Evolutionary conservation across 2,888 invertebrate species (phyloP), one percentile per base, ranked within the genome.

Genomic region (Pandemis corylana): DNA sequence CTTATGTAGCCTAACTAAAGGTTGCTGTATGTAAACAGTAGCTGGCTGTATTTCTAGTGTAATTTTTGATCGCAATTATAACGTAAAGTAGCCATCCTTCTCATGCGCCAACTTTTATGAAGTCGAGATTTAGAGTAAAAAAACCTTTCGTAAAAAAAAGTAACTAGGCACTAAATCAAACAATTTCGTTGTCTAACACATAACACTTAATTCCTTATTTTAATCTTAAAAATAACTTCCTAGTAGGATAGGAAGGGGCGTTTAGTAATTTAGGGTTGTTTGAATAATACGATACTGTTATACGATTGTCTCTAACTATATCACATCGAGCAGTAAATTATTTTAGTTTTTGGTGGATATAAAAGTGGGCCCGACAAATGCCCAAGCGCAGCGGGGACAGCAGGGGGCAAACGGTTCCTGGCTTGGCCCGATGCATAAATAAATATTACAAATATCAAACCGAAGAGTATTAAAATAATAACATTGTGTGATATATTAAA

Each of bases 261-360:
- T 59, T 64, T 44, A 64, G 15, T 49, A 51, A 62, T 62, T 61
- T 51, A 42, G n/a, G 7, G 51, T 15, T 20, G 64, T 28, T 46
- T 63, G 9, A 63, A 53, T 70, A 62, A 70, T 67, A 46, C 53
- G 42, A 15, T 36, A 13, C 44, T 61, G 85, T 85, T 79, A 83
- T 81, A 82, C 80, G 85, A 84, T 88, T 86, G 88, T 87, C 83
- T 86, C 80, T 83, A 84, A 83, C 83, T 82, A 82, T 85, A 85
- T 82, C 82, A 81, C 80, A 82, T 85, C 82, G 83, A 84, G 83
- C 84, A 83, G 85, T 89, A 89, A 88, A 90, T 90, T 89, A 89
- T 90, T 89, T 84, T 82, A 83, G 87, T 89, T 91, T 91, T 92
- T 91, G 87, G 85, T 85, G 83, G 83, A 84, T 86, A 89, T 86